These are phyloP conservation scores for Peromyscus californicus DNA, from an alignment of 2,113 vertebrate species.

Conservation along the genomic window DNA sequence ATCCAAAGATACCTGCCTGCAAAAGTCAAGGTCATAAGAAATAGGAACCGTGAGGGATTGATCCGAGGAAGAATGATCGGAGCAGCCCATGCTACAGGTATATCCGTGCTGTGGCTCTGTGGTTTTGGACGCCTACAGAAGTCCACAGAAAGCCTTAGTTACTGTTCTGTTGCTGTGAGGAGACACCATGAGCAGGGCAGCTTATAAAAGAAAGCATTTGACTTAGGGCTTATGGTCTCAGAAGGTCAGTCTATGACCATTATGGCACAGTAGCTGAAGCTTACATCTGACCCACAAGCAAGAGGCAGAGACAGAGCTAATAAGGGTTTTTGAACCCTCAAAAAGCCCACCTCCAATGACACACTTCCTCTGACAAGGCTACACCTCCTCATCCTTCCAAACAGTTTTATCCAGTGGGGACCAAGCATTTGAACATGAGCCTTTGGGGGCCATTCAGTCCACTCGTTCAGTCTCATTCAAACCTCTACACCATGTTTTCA, in stretches of 20 bases:
- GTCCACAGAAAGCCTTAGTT: neutral
- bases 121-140: too few relatives aligned
- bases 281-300: neutral
- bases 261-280: neutral
- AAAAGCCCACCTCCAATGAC: neutral
- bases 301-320: neutral
- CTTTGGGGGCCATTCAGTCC: neutral
- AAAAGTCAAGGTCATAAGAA: conserved; percentile 93
- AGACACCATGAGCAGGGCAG: neutral
- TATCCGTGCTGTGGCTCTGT: rapidly evolving
- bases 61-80: conserved; percentile 98
- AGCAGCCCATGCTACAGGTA: conserved; percentile 96
- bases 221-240: too few relatives aligned
- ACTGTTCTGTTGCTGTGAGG: neutral
- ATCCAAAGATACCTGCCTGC: conserved; percentile 89
- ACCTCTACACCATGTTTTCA: neutral
- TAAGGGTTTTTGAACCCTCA: neutral
- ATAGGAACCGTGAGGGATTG: conserved; percentile 94
- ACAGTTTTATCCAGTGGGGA: neutral
- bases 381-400: neutral
- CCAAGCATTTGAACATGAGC: neutral
- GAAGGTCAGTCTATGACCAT: neutral
- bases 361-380: neutral
- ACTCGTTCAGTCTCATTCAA: neutral
- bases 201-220: neutral